Percentiles rank a stretch among this genome's conserved stretches.
phyloP scores from a whole-genome alignment of 2,797 vertebrate species.

The Enteromius argenteus region DNA sequence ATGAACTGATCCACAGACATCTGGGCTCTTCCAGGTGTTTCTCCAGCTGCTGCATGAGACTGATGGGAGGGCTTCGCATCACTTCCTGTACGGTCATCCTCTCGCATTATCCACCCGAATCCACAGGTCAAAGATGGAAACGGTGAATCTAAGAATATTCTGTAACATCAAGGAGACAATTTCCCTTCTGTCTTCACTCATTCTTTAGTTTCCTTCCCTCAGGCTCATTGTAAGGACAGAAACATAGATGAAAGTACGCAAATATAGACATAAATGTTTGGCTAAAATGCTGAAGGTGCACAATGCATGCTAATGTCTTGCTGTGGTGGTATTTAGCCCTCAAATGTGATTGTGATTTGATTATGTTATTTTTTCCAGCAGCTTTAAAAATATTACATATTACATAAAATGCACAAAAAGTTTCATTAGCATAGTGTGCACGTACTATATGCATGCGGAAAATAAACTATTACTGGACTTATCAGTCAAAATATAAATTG shows the following conservation, averaged over 20 bases:
- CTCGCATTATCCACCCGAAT: background rate
- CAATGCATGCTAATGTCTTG: background rate
- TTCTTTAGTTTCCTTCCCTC: slow-evolving; percentile 24
- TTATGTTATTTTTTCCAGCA: background rate
- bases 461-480: no score
- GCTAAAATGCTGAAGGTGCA: background rate
- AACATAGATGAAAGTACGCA: background rate
- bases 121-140: slow-evolving; percentile 35
- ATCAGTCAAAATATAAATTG: no score
- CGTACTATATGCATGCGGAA: no score
- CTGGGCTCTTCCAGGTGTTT: slow-evolving; percentile 33
- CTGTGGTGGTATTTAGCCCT: background rate
- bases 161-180: background rate
- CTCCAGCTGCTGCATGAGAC: slow-evolving; percentile 12
- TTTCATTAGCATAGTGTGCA: no score
- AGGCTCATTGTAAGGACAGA: background rate
- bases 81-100: slow-evolving; percentile 9
- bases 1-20: slow-evolving; percentile 19
- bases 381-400: background rate
- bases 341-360: background rate
- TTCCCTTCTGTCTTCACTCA: background rate
- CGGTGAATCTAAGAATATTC: slow-evolving; percentile 7
- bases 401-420: no score
- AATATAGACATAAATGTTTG: background rate
- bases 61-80: slow-evolving; percentile 1